These are phyloP conservation scores for Cosmopolites sordidus DNA, from an alignment of 2,888 invertebrate genomes.

Conservation along the genomic window DNA sequence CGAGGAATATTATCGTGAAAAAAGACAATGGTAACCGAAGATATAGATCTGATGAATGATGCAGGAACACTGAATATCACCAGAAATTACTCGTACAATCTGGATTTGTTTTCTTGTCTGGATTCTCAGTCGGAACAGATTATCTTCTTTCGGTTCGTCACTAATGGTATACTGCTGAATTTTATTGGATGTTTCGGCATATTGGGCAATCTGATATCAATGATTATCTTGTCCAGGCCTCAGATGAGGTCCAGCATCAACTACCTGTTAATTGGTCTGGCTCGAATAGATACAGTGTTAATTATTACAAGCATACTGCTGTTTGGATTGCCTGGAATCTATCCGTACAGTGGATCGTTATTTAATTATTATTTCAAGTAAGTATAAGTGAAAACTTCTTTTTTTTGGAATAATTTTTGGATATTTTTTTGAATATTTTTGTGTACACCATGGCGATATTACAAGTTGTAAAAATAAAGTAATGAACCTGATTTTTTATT, in stretches of 20 bases:
- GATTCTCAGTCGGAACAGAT: constrained; percentile 16
- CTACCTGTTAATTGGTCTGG: constrained; percentile 87
- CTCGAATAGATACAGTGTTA: constrained; percentile 88
- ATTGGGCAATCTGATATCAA: constrained; percentile 85
- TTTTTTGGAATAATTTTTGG: too few species aligned
- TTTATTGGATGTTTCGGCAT: constrained; percentile 73
- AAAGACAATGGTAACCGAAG: too few species aligned
- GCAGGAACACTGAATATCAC: too few species aligned
- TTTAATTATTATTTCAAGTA: constrained; percentile 67
- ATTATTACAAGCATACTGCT: constrained; percentile 81
- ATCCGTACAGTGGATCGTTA: constrained; percentile 73
- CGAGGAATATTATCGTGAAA: too few species aligned
- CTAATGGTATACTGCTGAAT: constrained; percentile 78
- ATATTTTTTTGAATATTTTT: too few species aligned
- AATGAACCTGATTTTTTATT: too few species aligned
- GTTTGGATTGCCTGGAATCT: constrained; percentile 83
- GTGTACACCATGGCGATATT: too few species aligned
- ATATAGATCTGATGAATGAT: too few species aligned
- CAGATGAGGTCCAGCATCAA: constrained; percentile 96
- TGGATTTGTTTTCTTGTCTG: constrained; percentile 7
- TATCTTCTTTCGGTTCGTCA: constrained; percentile 67
- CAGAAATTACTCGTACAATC: neutral
- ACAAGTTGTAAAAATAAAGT: too few species aligned
- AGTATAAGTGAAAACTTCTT: too few species aligned
- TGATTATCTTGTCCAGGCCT: constrained; percentile 85